Evolutionary conservation across 2,113 vertebrate genomes (phyloP), one percentile per base, ranked within the genome.

Genomic region (Miniopterus natalensis): DNA sequence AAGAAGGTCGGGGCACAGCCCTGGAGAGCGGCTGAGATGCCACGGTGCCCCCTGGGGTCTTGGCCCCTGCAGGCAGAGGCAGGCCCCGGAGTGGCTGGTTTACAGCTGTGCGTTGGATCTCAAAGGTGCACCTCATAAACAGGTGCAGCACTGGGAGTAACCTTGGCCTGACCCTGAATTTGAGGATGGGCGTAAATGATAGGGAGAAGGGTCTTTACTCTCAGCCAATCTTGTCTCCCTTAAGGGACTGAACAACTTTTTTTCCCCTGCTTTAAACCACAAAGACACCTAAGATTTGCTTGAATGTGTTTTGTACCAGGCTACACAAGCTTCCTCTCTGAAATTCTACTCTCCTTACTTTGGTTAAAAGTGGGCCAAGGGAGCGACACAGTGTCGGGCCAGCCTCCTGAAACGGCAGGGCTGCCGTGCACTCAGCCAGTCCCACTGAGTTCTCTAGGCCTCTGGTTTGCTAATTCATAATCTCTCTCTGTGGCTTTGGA

Each of bases 41-140:
- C 40, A 71, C 1, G 40, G 21, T 10, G 63, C 29, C 63, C 4
- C 4, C 27, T 29, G 15, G 45, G 11, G 45, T 6, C 45, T 18
- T 4, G 2, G 55, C 11, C 55, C 4, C 4, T 25, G 40, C 0
- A 1, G 20, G 1, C 9, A 14, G 25, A 53, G 55, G 21, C 8
- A 66, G 31, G 31, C 21, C 29, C 13, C 2, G 15, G 25, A 10
- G 55, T 0, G 8, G 13, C 66, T 51, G 51, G 5, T 29, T 78
- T 84, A 21, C 4, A 21, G 51, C 5, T 42, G 13, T 51, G 12
- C 31, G 4, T 4, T 31, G 31, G 45, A 42, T 45, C 57, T 77
- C 18, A 25, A 29, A 1, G 29, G 14, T 23, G 6, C 5, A 29
- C 55, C 55, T 84, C 6, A 77, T 13, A 36, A 47, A 61, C 36